A percentile compares a stretch with the other conserved stretches of the same genome.
Evolutionary conservation across 1,140 invertebrate species (phyloP).

Genomic region (Apis florea): DNA sequence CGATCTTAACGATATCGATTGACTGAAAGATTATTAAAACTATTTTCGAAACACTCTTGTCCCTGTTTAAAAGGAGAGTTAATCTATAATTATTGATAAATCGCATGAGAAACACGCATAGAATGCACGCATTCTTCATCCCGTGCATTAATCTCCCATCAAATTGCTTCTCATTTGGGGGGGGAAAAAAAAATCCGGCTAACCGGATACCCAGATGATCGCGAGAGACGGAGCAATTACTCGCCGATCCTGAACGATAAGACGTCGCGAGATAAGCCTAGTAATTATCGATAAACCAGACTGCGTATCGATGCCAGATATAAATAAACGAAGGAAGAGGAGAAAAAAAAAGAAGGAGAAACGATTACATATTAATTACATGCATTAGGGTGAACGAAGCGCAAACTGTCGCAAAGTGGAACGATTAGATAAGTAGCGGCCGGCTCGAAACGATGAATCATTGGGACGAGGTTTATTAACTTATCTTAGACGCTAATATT

Average conservation of each 20-base stretch:
- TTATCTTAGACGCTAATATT: constrained; percentile 53
- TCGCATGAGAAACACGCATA: background rate
- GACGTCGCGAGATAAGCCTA: constrained; percentile 28
- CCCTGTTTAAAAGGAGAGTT: background rate
- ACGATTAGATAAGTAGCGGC: constrained; percentile 60
- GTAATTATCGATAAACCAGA: constrained; percentile 25
- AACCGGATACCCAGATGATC: constrained; percentile 16
- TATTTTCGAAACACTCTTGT: background rate
- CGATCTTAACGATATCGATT: background rate
- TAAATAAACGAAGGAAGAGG: background rate
- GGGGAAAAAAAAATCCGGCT: background rate
- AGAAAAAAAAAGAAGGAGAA: background rate
- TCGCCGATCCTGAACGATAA: constrained; percentile 36
- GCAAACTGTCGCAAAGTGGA: constrained; percentile 55
- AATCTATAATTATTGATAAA: background rate
- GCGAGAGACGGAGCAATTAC: constrained; percentile 30
- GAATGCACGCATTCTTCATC: background rate
- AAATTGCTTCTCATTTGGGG: constrained; percentile 3
- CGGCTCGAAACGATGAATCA: constrained; percentile 48
- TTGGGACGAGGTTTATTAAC: constrained; percentile 52
- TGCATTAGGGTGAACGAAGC: constrained; percentile 41
- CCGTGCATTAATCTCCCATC: background rate
- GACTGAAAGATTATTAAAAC: background rate
- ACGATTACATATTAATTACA: constrained; percentile 50
- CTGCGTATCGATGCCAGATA: background rate